Conservation (phyloP, 2,888 invertebrate genomes). For the Agriopis aurantiaria region DNA sequence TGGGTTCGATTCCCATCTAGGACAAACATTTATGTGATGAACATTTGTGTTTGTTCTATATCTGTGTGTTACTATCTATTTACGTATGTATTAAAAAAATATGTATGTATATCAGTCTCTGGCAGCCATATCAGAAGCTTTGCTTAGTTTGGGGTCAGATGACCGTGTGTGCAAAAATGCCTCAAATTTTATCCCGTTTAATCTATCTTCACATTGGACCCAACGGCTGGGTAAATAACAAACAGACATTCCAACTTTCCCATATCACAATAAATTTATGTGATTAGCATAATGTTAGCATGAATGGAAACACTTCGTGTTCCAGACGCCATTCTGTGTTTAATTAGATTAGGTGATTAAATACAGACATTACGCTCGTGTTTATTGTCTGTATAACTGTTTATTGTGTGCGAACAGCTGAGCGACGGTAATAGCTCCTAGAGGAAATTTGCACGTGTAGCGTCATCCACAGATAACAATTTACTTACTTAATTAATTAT, state of each 20-base stretch:
- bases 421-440: not conserved
- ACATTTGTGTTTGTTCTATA: too few species aligned
- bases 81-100: too few species aligned
- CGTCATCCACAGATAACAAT: not conserved
- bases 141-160: too few species aligned
- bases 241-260: not conserved
- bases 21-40: too few species aligned
- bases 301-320: not conserved
- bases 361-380: conserved; percentile 9
- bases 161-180: too few species aligned
- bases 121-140: too few species aligned
- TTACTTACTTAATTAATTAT: not conserved
- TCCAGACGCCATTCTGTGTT: conserved; percentile 9
- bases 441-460: conserved; percentile 1
- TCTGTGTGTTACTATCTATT: too few species aligned
- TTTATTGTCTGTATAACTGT: conserved; percentile 5
- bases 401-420: conserved; percentile 23
- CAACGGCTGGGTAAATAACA: not conserved
- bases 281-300: conserved; percentile 5
- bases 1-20: too few species aligned
- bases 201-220: too few species aligned
- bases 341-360: conserved; percentile 13
- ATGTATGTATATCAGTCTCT: too few species aligned
- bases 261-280: not conserved
- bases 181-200: too few species aligned